Percentiles rank a stretch among this genome's conserved stretches.
phyloP scores from a whole-genome alignment of 1,140 invertebrate species.

The Trichogramma pretiosum region DNA sequence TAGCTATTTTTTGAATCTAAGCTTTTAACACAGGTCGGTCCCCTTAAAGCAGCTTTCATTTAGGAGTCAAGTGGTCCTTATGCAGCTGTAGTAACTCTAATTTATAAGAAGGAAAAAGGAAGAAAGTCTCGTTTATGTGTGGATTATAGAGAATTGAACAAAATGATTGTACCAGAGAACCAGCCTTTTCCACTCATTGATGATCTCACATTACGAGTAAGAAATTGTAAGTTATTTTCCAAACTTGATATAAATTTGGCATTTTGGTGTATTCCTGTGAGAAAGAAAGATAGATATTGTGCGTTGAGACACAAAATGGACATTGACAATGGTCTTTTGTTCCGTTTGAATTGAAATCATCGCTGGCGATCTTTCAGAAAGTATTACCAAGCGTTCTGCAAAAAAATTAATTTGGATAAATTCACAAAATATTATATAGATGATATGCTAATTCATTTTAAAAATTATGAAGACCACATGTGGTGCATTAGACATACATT shows the following conservation, averaged over 20 bases:
- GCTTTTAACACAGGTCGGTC: too few species aligned
- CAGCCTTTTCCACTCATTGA: constrained; percentile 36
- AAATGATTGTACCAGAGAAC: constrained; percentile 23
- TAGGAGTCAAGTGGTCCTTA: constrained; percentile 23
- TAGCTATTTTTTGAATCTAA: too few species aligned
- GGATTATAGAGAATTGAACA: constrained; percentile 14
- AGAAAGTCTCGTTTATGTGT: too few species aligned
- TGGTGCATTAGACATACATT: too few species aligned
- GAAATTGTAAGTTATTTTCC: constrained; percentile 31
- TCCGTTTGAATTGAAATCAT: constrained; percentile 25
- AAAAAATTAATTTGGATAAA: too few species aligned
- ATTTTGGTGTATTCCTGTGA: constrained; percentile 37
- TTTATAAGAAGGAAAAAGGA: constrained; percentile 32
- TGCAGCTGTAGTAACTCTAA: constrained; percentile 31
- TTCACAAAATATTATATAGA: too few species aligned
- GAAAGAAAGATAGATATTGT: constrained; percentile 29
- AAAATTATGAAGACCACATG: too few species aligned
- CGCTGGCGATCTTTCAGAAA: too few species aligned
- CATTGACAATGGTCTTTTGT: constrained; percentile 25
- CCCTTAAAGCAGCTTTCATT: too few species aligned
- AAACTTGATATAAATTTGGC: constrained; percentile 35
- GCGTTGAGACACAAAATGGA: constrained; percentile 24
- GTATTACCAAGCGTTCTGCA: too few species aligned
- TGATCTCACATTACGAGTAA: constrained; percentile 17
- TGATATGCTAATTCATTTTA: too few species aligned